Conservation (phyloP, 2,797 vertebrate species). For the Lophius americanus region DNA sequence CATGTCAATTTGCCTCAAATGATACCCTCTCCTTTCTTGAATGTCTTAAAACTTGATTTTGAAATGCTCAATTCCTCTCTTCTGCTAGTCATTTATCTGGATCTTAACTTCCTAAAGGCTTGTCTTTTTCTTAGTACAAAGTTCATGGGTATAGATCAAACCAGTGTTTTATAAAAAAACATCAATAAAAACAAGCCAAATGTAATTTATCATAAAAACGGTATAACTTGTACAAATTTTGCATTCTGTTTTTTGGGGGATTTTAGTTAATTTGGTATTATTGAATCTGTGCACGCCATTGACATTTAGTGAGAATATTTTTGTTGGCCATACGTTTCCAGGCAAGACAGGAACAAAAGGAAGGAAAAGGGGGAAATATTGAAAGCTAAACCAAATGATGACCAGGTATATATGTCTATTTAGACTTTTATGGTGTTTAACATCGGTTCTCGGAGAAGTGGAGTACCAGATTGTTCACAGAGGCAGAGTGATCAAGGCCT, state of each 20-base stretch:
- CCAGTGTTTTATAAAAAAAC: neutral
- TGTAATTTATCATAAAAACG: neutral
- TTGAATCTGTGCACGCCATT: constrained; percentile 26
- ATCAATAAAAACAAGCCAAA: neutral
- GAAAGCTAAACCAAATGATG: constrained; percentile 25
- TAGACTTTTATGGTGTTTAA: neutral
- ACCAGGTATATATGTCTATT: constrained; percentile 7
- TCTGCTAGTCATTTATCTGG: neutral
- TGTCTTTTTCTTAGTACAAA: neutral
- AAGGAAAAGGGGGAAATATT: constrained; percentile 2
- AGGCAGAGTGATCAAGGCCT: too few species aligned
- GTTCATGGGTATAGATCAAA: neutral
- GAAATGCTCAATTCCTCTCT: neutral
- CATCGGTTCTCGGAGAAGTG: neutral
- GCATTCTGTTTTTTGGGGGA: neutral
- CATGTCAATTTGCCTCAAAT: constrained; percentile 17
- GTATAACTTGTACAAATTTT: neutral
- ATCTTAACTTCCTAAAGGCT: neutral
- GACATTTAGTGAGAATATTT: constrained; percentile 57
- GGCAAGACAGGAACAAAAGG: neutral
- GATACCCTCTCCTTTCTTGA: constrained; percentile 3
- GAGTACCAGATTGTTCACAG: too few species aligned
- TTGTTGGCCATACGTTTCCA: constrained; percentile 27
- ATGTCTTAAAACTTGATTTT: constrained; percentile 1
- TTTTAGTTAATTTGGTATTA: constrained; percentile 40